phyloP scores from a whole-genome alignment of 2,113 vertebrate genomes.

The Saimiri boliviensis region DNA sequence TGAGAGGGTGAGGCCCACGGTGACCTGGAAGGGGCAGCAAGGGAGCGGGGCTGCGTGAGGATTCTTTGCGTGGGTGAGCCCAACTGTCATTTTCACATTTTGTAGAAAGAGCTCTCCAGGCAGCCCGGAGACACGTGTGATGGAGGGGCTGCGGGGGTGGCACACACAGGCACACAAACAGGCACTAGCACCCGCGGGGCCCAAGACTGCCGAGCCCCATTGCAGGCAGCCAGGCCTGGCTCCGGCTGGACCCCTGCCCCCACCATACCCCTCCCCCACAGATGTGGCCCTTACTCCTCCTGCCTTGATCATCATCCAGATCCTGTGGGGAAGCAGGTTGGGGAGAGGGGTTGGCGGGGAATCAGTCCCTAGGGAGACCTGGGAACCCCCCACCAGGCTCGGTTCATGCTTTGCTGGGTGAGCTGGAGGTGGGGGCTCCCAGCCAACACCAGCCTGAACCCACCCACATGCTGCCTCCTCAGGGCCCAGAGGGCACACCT shows the following conservation, averaged over 20 bases:
- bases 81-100: constrained; percentile 43
- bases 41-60: background rate
- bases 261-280: accelerated
- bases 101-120: constrained; percentile 64
- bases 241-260: background rate
- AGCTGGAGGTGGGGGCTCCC: background rate
- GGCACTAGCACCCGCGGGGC: background rate
- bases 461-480: background rate
- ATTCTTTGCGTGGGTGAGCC: constrained; percentile 52
- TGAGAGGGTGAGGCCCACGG: background rate
- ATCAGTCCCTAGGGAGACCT: background rate
- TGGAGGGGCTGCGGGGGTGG: constrained; percentile 27
- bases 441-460: background rate
- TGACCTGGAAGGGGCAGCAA: background rate
- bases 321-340: background rate
- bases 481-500: background rate
- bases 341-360: background rate
- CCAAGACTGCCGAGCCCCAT: background rate
- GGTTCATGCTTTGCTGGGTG: background rate
- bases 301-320: background rate
- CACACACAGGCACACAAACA: constrained; percentile 5
- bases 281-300: background rate
- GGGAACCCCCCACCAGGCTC: background rate
- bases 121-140: constrained; percentile 58
- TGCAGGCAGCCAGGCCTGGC: background rate